Conservation (phyloP, 2,113 vertebrate species). For the Capreolus pygargus region DNA sequence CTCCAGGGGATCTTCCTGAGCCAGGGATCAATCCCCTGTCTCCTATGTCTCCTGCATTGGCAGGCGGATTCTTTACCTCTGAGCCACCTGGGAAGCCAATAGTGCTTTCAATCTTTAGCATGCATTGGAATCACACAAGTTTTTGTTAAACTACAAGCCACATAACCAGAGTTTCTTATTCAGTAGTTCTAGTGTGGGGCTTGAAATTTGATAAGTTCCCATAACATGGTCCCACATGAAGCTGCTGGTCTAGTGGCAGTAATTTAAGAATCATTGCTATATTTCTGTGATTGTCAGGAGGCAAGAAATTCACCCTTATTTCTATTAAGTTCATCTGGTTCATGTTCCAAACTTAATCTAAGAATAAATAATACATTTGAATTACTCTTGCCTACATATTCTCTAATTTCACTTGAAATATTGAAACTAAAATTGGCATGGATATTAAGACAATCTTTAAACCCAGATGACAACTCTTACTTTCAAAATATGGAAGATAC, state of each 20-base stretch:
- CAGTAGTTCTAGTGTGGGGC: neutral
- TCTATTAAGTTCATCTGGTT: neutral
- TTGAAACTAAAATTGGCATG: neutral
- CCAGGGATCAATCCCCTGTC: neutral
- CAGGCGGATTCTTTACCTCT: neutral
- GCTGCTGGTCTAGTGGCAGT: neutral
- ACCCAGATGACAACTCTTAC: neutral
- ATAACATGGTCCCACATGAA: neutral
- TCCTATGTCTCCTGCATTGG: neutral
- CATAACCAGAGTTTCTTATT: neutral
- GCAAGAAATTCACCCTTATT: neutral
- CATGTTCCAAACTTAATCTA: neutral
- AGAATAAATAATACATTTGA: neutral
- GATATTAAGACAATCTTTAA: neutral
- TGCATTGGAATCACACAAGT: neutral
- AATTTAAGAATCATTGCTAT: neutral
- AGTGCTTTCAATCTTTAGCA: neutral
- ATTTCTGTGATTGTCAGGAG: neutral
- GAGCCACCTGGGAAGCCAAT: neutral
- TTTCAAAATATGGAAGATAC: neutral
- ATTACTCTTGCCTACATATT: neutral
- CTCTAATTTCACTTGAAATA: constrained; percentile 3
- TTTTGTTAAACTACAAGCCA: neutral
- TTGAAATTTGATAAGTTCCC: neutral
- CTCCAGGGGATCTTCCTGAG: neutral